Evolutionary conservation across 2,113 vertebrate species (phyloP), one percentile per base, ranked within the genome.

Genomic region (Gobiocypris rarus): DNA sequence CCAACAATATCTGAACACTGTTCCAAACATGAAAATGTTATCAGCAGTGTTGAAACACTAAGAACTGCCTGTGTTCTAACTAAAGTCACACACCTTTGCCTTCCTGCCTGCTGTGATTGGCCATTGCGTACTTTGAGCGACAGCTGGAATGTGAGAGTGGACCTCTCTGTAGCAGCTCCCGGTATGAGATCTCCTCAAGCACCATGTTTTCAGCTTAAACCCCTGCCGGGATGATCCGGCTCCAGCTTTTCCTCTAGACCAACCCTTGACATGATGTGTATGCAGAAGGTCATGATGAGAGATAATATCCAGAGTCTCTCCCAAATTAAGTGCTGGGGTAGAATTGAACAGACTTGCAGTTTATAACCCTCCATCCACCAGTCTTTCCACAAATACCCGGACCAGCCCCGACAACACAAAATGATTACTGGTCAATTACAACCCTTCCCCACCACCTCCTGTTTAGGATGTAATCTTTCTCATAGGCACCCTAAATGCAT

Each of bases 321-420:
- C 59, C 85, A 67, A 82, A 89, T 91, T 91, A 82, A 85, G 84
- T 15, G 26, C 28, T 77, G 52, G 91, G 91, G 91, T 84, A 83
- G 94, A 95, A 93, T 93, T 86, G 92, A 95, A 95, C 93, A 92
- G 94, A 92, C 94, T 93, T 89, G 95, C 94, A 90, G 78, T 86
- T 94, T 94, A 92, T 85, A 89, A 90, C 91, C 90, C 88, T 91
- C 88, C 80, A 81, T 90, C 89, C 90, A 89, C 34, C 74, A 48
- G 85, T 74, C 91, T 82, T 90, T 88, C 90, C 86, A 77, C 10
- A 70, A 70, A 70, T n/a, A 54, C 87, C 3, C 61, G 86, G 90
- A 90, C 89, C 91, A 83, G 83, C 61, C 50, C 83, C 82, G 80
- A 90, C 91, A 91, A 89, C 26, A 84, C 89, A 88, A 63, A 85